Evolutionary conservation across 2,888 invertebrate genomes (phyloP).

Genomic region (Cotesia congregata): DNA sequence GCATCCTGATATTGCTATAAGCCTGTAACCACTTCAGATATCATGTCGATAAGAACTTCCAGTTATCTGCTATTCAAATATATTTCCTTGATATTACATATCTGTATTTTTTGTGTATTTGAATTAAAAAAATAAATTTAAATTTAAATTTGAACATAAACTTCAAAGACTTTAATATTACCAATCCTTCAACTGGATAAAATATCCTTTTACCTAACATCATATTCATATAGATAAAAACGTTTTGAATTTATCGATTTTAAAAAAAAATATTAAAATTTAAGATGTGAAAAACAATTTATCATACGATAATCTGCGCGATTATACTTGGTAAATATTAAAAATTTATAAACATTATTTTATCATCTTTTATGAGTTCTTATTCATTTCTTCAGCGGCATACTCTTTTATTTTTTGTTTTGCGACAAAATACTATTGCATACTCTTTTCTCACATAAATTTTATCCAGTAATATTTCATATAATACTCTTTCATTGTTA

Average conservation of each 20-base stretch:
- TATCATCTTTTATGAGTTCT: neutral
- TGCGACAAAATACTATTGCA: neutral
- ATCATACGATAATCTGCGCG: neutral
- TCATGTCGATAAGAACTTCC: conserved; percentile 29
- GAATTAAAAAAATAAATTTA: neutral
- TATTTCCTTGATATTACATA: neutral
- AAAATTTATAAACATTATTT: neutral
- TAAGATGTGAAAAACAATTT: neutral
- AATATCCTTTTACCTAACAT: too few relatives aligned
- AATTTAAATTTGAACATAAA: neutral
- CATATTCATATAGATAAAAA: neutral
- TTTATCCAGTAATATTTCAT: neutral
- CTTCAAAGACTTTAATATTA: neutral
- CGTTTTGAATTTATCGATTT: neutral
- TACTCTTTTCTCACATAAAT: conserved; percentile 7
- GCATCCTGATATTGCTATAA: conserved; percentile 23
- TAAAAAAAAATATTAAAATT: neutral
- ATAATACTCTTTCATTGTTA: neutral
- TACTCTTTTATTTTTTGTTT: neutral
- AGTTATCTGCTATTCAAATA: conserved; percentile 8
- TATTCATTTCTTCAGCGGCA: neutral
- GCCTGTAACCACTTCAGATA: conserved; percentile 15
- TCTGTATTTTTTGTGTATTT: neutral
- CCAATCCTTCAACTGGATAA: neutral
- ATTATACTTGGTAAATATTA: neutral